Evolutionary conservation across 2,113 vertebrate species (phyloP).

Genomic region (Turdus rufiventris): DNA sequence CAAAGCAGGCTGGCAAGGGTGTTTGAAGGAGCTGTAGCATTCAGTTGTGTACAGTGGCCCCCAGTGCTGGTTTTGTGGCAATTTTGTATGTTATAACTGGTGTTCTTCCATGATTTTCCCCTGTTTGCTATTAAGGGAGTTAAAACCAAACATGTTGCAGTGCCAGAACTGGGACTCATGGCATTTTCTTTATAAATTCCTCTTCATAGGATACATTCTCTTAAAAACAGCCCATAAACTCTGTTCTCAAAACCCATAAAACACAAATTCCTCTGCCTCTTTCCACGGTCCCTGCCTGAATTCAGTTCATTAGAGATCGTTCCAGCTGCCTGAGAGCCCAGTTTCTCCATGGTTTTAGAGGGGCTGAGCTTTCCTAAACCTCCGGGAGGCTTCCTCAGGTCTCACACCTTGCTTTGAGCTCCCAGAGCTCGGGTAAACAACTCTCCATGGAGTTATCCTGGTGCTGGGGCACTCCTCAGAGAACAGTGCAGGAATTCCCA

Average conservation of each 20-base stretch:
- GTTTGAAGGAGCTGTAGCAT: background rate
- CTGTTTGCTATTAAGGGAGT: background rate
- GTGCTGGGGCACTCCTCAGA: accelerated
- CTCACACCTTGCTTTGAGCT: background rate
- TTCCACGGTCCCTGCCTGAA: background rate
- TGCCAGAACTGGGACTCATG: background rate
- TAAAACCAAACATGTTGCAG: background rate
- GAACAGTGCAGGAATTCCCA: background rate
- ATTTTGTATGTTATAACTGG: background rate
- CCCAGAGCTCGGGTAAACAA: accelerated
- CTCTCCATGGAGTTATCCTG: background rate
- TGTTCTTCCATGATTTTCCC: background rate
- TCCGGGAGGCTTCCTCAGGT: background rate
- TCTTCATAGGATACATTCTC: background rate
- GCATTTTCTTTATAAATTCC: background rate
- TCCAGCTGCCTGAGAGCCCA: background rate
- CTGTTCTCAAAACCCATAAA: background rate
- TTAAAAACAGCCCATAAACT: background rate
- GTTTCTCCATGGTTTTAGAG: background rate
- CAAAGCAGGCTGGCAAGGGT: background rate
- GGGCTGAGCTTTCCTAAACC: background rate
- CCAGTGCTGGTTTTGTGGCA: background rate
- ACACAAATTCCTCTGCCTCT: background rate
- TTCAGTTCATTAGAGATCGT: background rate
- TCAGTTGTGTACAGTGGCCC: background rate